phyloP scores from a whole-genome alignment of 2,113 vertebrate species.

The Etia nguti region DNA sequence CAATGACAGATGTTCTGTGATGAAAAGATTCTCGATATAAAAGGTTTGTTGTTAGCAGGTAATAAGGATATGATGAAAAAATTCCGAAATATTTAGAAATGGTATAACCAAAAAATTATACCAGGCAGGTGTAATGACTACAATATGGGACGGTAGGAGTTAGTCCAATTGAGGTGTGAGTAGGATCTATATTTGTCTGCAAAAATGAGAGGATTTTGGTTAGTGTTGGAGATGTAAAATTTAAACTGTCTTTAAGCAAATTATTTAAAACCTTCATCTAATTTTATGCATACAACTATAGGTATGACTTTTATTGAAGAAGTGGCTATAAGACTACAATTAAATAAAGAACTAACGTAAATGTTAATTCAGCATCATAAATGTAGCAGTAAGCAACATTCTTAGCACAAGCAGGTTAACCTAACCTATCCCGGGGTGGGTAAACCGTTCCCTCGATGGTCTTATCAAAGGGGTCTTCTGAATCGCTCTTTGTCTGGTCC shows the following conservation, averaged over 20 bases:
- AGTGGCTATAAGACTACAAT: not conserved
- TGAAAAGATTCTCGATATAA: not conserved
- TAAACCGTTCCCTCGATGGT: no score
- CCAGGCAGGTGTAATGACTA: not conserved
- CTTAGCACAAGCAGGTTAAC: not conserved
- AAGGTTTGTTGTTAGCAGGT: not conserved
- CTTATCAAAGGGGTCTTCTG: no score
- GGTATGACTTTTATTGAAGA: not conserved
- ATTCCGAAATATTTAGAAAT: not conserved
- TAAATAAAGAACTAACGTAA: not conserved
- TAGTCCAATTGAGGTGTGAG: not conserved
- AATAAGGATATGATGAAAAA: slow-evolving; percentile 5
- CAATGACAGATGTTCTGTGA: not conserved
- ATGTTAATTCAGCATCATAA: not conserved
- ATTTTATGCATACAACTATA: not conserved
- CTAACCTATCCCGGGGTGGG: no score
- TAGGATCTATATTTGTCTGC: not conserved
- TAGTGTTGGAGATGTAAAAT: not conserved
- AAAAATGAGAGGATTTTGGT: not conserved
- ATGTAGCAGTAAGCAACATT: not conserved
- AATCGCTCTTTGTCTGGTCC: no score
- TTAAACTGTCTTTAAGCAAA: not conserved
- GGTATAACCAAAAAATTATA: not conserved
- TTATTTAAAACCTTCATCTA: not conserved
- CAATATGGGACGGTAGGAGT: not conserved